These are phyloP conservation scores for Spondyliosoma cantharus DNA, from an alignment of 2,797 vertebrate genomes.

Conservation along the genomic window DNA sequence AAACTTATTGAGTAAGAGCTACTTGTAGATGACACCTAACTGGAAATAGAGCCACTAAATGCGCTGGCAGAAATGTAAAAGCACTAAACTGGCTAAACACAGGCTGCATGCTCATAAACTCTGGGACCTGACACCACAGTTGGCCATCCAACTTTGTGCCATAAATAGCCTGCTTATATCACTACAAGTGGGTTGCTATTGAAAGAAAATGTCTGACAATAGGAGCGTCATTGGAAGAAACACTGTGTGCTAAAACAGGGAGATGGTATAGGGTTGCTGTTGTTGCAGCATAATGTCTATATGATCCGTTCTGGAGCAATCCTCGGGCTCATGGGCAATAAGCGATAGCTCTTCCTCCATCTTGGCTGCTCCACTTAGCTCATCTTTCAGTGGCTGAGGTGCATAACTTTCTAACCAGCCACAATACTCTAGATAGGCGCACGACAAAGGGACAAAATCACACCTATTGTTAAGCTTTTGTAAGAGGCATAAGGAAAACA, in stretches of 20 bases:
- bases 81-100: background rate
- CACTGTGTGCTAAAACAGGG: conserved; percentile 41
- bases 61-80: background rate
- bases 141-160: conserved; percentile 10
- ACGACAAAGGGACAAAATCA: conserved; percentile 64
- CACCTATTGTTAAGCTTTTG: conserved; percentile 68
- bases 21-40: background rate
- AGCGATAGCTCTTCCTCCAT: conserved; percentile 57
- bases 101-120: conserved; percentile 15
- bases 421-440: conserved; percentile 60
- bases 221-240: conserved; percentile 40
- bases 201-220: conserved; percentile 60
- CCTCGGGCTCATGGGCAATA: conserved; percentile 62
- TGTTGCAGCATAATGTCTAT: conserved; percentile 20
- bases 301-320: conserved; percentile 50
- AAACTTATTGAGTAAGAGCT: background rate
- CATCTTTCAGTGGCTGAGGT: conserved; percentile 66
- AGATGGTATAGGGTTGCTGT: conserved; percentile 56
- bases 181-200: conserved; percentile 47
- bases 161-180: conserved; percentile 52
- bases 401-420: conserved; percentile 36
- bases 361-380: conserved; percentile 72
- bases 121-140: conserved; percentile 29
- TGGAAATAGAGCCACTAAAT: background rate
- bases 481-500: conserved; percentile 51